Evolutionary conservation across 2,888 invertebrate species (phyloP), one percentile per base, ranked within the genome.

Genomic region (Hypomecis atomaria): DNA sequence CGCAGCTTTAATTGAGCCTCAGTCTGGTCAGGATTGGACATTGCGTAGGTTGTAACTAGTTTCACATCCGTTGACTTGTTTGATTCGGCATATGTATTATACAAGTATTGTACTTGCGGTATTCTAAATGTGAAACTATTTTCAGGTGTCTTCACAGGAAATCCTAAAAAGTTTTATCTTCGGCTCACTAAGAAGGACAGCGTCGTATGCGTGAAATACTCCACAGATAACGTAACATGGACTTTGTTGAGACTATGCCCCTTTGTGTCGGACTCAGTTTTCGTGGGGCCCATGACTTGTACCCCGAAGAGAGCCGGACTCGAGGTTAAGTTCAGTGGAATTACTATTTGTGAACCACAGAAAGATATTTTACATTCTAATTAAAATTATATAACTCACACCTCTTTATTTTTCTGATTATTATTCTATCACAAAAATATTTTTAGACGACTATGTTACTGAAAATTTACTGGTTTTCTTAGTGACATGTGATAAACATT

Each of bases 121-220:
- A 23, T 23, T 23, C 23, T 23, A 2, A 23, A 23, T 23, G 23
- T 23, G 23, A 23, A 23, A 23, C 66, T 60, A 45, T 65, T 85
- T 79, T 7, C 80, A 91, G 90, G 89, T 9, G 55, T 84, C n/a
- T 91, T 73, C 69, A 66, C 74, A 0, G 90, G 89, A 1, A 75
- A 90, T 54, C 84, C 90, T 0, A 70, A 75, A 0, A 89, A 86
- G 55, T 90, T 88, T 71, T 89, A 86, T 78, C 72, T 91, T 0
- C 85, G 89, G 2, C 62, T 90, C 7, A 84, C 82, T 6, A 85
- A 78, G 75, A 71, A 81, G 4, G 72, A 73, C 0, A 73, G 79
- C 5, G 85, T 84, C 0, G 75, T 87, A 0, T 86, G 86, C 59
- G 79, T 90, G 5, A 90, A 91, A 67, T 90, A 89, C 54, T 90